Evolutionary conservation across 2,113 vertebrate genomes (phyloP).

Genomic region (Ictidomys tridecemlineatus): DNA sequence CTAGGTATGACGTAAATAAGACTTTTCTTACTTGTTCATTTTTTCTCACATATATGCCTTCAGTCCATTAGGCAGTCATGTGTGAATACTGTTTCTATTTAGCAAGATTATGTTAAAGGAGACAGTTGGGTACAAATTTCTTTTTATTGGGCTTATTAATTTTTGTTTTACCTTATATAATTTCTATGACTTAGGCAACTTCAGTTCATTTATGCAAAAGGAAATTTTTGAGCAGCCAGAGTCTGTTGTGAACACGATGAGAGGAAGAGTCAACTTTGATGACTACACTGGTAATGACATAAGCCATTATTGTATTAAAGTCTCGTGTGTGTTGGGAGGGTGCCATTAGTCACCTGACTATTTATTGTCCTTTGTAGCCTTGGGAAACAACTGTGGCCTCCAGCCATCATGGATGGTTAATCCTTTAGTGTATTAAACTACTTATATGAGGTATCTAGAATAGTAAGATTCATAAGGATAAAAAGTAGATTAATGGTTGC

Average conservation of each 20-base stretch:
- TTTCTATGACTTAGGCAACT: slow-evolving; percentile 92
- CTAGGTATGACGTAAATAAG: slow-evolving; percentile 23
- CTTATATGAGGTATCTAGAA: background rate
- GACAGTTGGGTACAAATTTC: slow-evolving; percentile 30
- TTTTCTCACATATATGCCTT: slow-evolving; percentile 16
- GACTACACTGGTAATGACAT: slow-evolving; percentile 94
- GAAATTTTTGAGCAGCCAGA: slow-evolving; percentile 99
- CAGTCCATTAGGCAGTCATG: background rate
- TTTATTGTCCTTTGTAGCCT: background rate
- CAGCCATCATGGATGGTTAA: background rate
- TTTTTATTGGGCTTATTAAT: slow-evolving; percentile 23
- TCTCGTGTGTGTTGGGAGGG: background rate
- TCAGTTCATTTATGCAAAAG: slow-evolving; percentile 99
- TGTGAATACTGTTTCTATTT: background rate
- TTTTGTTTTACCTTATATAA: slow-evolving; percentile 64
- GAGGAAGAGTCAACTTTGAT: slow-evolving; percentile 98
- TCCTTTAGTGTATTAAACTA: too few species aligned
- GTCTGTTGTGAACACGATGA: slow-evolving; percentile 99
- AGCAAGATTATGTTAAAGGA: slow-evolving; percentile 34
- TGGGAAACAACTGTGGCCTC: background rate
- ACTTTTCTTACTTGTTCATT: background rate
- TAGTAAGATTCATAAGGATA: background rate
- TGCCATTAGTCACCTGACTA: background rate
- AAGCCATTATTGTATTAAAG: background rate
- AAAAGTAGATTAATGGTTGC: background rate